phyloP scores from a whole-genome alignment of 2,797 vertebrate genomes.

The Setipinna tenuifilis region DNA sequence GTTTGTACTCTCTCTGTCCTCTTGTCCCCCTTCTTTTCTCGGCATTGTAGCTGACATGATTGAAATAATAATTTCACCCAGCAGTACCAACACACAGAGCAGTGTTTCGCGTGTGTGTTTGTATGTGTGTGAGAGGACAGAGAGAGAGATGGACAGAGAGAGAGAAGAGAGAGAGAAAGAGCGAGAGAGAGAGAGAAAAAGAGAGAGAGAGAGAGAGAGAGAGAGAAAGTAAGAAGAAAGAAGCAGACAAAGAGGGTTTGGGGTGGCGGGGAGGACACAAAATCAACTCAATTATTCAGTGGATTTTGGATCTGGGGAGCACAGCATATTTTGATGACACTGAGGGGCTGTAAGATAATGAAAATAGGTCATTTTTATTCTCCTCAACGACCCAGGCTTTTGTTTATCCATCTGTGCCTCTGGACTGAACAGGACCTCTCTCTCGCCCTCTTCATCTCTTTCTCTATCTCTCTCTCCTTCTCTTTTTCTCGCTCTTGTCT shows the following conservation, averaged over 20 bases:
- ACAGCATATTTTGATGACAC: conserved; percentile 49
- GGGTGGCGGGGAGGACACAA: conserved; percentile 26
- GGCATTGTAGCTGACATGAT: conserved; percentile 74
- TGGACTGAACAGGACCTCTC: conserved; percentile 55
- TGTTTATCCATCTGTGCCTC: conserved; percentile 64
- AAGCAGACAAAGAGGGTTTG: neutral
- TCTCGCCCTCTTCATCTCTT: no score
- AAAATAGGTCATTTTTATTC: conserved; percentile 65
- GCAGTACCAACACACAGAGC: conserved; percentile 26
- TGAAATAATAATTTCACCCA: conserved; percentile 72
- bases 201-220: neutral
- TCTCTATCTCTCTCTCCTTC: no score
- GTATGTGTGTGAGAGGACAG: neutral
- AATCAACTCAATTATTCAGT: conserved; percentile 56
- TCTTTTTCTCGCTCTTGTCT: no score
- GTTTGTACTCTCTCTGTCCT: conserved; percentile 41
- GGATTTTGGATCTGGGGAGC: conserved; percentile 59
- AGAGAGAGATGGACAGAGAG: no score
- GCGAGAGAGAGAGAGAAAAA: neutral
- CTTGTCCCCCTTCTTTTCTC: conserved; percentile 58
- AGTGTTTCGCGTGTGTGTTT: neutral
- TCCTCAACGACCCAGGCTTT: conserved; percentile 40
- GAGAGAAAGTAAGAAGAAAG: neutral
- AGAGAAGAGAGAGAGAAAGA: neutral
- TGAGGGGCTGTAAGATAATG: conserved; percentile 53